Evolutionary conservation across 2,113 vertebrate species (phyloP).

Genomic region (Tetraodon nigroviridis): DNA sequence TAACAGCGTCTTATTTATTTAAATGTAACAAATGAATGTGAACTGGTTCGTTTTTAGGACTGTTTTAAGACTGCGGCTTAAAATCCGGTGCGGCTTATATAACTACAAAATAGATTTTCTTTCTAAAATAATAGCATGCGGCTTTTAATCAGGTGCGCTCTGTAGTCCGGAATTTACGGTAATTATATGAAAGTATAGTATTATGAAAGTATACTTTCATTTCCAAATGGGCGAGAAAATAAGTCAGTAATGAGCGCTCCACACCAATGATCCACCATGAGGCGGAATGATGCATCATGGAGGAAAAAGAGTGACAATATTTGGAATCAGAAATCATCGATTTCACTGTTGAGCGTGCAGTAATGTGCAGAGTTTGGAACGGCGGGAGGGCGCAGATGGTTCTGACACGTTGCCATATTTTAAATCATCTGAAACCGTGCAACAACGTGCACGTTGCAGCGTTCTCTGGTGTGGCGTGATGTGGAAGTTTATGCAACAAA

Average conservation of each 20-base stretch:
- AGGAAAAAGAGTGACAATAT: background rate
- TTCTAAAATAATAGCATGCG: too few species aligned
- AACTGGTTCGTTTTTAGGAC: too few species aligned
- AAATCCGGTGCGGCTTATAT: too few species aligned
- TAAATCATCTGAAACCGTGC: background rate
- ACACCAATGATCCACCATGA: slow-evolving; percentile 51
- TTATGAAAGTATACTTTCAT: background rate
- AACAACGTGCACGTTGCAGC: background rate
- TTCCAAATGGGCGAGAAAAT: background rate
- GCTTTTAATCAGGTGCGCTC: too few species aligned
- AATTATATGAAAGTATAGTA: too few species aligned
- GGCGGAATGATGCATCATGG: background rate
- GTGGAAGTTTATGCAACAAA: slow-evolving; percentile 51
- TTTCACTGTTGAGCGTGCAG: too few species aligned
- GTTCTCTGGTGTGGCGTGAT: slow-evolving; percentile 55
- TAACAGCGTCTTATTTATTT: too few species aligned
- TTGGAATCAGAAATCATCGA: background rate
- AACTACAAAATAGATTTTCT: too few species aligned
- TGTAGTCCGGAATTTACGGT: too few species aligned
- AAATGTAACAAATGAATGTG: too few species aligned
- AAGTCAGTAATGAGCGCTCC: slow-evolving; percentile 59
- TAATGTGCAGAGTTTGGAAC: slow-evolving; percentile 11
- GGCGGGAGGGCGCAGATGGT: slow-evolving; percentile 4
- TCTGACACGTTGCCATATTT: slow-evolving; percentile 25
- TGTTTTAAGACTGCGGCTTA: too few species aligned